Percentiles rank a stretch among this genome's conserved stretches.
phyloP scores from a whole-genome alignment of 92 coral and sea anemone genomes.

The Pocillopora grandis region DNA sequence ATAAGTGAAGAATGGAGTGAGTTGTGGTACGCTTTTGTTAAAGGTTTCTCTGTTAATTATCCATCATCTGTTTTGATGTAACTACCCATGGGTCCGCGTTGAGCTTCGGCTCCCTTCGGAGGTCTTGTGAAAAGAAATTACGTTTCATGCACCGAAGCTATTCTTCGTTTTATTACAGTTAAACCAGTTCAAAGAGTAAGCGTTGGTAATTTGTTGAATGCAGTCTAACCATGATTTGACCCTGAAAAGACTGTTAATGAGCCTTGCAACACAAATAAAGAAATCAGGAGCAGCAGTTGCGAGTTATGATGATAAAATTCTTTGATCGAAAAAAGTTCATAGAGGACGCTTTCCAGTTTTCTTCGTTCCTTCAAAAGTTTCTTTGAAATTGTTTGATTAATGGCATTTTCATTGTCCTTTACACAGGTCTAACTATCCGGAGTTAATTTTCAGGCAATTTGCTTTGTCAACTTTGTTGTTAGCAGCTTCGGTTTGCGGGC shows the following conservation, averaged over 20 bases:
- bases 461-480: constrained; percentile 46
- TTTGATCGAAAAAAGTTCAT: not conserved
- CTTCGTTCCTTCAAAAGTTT: not conserved
- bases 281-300: not conserved
- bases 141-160: not conserved
- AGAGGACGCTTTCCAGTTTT: not conserved
- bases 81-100: constrained; percentile 27
- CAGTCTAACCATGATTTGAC: not conserved
- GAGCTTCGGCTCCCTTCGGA: constrained; percentile 5
- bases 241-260: not conserved
- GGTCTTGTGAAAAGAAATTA: constrained; percentile 23
- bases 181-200: constrained; percentile 1
- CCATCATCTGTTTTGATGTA: not conserved
- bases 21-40: not conserved
- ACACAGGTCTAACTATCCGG: constrained; percentile 47
- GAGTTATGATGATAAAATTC: not conserved
- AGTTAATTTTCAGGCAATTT: constrained; percentile 54
- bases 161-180: not conserved
- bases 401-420: constrained; percentile 46
- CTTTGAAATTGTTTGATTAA: constrained; percentile 28
- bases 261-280: not conserved
- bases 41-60: not conserved
- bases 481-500: constrained; percentile 51
- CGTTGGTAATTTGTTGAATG: constrained; percentile 17
- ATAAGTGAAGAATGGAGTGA: constrained; percentile 2